These are phyloP conservation scores for Sericinus montela DNA, from an alignment of 2,888 invertebrate genomes.

Conservation along the genomic window DNA sequence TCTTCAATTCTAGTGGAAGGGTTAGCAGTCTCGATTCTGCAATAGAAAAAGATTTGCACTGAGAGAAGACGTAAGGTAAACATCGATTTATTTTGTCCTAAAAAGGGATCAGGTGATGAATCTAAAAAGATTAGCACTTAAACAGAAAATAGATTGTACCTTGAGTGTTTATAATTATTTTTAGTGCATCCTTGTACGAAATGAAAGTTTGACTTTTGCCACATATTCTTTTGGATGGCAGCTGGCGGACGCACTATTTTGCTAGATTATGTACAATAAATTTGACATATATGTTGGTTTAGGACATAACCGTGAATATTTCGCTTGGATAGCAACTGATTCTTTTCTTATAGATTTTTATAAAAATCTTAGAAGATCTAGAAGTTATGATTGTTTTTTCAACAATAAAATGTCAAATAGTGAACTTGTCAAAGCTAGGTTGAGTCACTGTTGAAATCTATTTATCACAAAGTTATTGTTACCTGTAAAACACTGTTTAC, in stretches of 20 bases:
- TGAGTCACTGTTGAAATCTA: slow-evolving; percentile 69
- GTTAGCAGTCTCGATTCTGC: slow-evolving; percentile 76
- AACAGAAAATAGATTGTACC: slow-evolving; percentile 41
- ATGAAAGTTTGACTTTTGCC: slow-evolving; percentile 80
- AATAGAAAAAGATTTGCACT: slow-evolving; percentile 77
- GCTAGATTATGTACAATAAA: slow-evolving; percentile 58
- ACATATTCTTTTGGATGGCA: slow-evolving; percentile 79
- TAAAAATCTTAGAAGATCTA: slow-evolving; percentile 43
- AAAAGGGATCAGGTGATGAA: slow-evolving; percentile 57
- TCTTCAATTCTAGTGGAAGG: slow-evolving; percentile 72
- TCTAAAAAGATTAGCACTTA: slow-evolving; percentile 40
- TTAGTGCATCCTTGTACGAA: slow-evolving; percentile 78
- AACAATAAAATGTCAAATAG: slow-evolving; percentile 70
- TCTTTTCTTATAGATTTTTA: slow-evolving; percentile 7
- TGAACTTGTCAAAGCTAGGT: slow-evolving; percentile 76
- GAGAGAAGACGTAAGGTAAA: slow-evolving; percentile 79
- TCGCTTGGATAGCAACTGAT: slow-evolving; percentile 38
- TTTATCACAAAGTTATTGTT: slow-evolving; percentile 49
- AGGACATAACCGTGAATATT: slow-evolving; percentile 29
- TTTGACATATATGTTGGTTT: slow-evolving; percentile 8
- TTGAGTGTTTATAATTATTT: slow-evolving; percentile 73
- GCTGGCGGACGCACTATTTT: slow-evolving; percentile 74
- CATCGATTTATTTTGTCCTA: slow-evolving; percentile 76
- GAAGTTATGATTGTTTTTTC: slow-evolving; percentile 62
- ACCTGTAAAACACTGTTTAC: slow-evolving; percentile 41